These are phyloP conservation scores for Dromococcyx pavoninus DNA, from an alignment of 2,797 vertebrate species.

Conservation along the genomic window DNA sequence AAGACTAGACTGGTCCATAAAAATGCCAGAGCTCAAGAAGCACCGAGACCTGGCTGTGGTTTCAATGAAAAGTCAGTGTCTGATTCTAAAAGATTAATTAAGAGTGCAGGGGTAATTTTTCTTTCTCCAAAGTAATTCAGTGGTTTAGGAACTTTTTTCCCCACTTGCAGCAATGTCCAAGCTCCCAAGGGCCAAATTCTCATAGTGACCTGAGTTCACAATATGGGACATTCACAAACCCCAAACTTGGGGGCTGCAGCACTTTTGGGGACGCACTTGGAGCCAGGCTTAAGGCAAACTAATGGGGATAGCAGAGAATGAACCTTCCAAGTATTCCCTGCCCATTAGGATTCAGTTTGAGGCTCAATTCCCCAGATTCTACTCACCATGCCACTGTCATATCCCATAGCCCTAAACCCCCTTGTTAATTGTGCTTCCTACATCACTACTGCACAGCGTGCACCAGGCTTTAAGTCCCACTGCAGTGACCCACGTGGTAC, in stretches of 20 bases:
- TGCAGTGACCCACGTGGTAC: not conserved
- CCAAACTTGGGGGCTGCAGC: not conserved
- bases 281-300: not conserved
- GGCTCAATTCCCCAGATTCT: not conserved
- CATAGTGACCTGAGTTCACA: not conserved
- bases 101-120: not conserved
- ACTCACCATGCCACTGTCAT: not conserved
- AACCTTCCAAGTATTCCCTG: not conserved
- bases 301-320: fast-evolving
- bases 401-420: not conserved
- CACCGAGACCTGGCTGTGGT: not conserved
- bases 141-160: not conserved
- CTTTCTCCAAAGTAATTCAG: not conserved
- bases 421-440: not conserved
- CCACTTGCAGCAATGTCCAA: not conserved
- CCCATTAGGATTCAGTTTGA: not conserved
- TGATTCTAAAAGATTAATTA: not conserved
- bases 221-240: not conserved
- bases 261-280: not conserved
- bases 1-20: not conserved
- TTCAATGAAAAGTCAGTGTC: not conserved
- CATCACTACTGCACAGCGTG: not conserved
- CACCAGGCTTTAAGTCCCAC: not conserved
- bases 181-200: not conserved
- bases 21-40: not conserved